Conservation (phyloP, 2,888 invertebrate genomes). For the Melanostoma mellinum region DNA sequence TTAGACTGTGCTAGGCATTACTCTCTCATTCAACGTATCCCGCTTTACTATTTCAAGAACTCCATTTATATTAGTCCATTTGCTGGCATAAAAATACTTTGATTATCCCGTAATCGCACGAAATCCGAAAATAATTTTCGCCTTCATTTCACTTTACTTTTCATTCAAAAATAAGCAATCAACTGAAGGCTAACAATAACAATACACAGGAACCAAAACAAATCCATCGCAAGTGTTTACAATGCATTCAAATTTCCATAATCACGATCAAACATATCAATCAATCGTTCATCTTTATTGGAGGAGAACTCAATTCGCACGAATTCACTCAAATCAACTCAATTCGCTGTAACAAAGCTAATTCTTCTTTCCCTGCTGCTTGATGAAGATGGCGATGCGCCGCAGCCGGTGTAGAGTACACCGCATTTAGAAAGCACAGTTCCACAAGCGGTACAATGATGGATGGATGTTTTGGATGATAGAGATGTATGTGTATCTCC, state of each 20-base stretch:
- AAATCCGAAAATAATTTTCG: constrained; percentile 30
- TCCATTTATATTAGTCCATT: constrained; percentile 41
- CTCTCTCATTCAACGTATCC: constrained; percentile 5
- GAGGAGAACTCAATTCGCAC: constrained; percentile 38
- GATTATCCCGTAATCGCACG: background rate
- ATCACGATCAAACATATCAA: constrained; percentile 39
- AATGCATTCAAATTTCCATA: constrained; percentile 47
- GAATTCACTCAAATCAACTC: constrained; percentile 47
- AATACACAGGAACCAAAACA: constrained; percentile 15
- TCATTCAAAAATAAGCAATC: constrained; percentile 47
- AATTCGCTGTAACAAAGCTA: constrained; percentile 19
- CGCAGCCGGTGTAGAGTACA: background rate
- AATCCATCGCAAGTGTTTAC: constrained; percentile 11
- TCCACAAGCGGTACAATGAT: constrained; percentile 7
- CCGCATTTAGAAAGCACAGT: constrained; percentile 6
- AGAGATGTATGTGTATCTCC: too few relatives aligned
- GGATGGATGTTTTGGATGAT: background rate
- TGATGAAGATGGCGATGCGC: background rate
- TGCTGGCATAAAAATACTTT: constrained; percentile 17
- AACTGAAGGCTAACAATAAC: background rate
- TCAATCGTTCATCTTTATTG: constrained; percentile 8
- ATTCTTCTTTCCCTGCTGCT: too few relatives aligned
- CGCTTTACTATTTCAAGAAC: constrained; percentile 28
- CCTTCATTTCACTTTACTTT: constrained; percentile 13
- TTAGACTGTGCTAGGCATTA: background rate